Evolutionary conservation across 2,113 vertebrate species (phyloP).

Genomic region (Melanotaenia duboulayi): DNA sequence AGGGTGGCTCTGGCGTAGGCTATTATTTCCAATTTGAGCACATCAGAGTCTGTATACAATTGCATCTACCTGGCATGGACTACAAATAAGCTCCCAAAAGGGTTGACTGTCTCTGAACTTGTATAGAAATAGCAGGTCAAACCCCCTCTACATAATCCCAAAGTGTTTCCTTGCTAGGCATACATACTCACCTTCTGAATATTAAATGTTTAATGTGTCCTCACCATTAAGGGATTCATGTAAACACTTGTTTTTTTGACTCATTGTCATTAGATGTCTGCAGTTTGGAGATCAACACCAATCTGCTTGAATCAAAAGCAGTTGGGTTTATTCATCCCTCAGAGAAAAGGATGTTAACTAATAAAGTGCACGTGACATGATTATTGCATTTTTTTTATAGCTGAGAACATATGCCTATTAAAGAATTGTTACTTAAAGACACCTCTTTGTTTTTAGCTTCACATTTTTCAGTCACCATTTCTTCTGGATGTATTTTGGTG

Average conservation of each 20-base stretch:
- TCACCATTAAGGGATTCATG: constrained; percentile 12
- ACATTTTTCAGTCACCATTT: no score
- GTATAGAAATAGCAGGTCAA: constrained; percentile 45
- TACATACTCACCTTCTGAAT: constrained; percentile 18
- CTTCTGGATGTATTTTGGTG: no score
- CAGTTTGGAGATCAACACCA: constrained; percentile 10
- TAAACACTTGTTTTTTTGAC: constrained; percentile 17
- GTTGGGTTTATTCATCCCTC: constrained; percentile 9
- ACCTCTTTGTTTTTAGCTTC: no score
- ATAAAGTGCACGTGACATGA: not conserved
- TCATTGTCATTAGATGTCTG: constrained; percentile 7
- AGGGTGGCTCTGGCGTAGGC: constrained; percentile 33
- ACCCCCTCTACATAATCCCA: constrained; percentile 3
- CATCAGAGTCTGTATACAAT: constrained; percentile 57
- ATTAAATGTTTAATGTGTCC: not conserved
- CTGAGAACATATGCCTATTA: no score
- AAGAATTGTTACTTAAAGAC: no score
- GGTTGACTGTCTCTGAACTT: constrained; percentile 34
- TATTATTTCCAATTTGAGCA: constrained; percentile 55
- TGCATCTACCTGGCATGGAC: constrained; percentile 42
- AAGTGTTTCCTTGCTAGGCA: constrained; percentile 6
- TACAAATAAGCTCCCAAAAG: constrained; percentile 44
- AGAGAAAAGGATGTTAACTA: constrained; percentile 1
- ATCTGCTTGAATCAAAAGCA: not conserved
- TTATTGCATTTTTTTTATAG: not conserved